Evolutionary conservation across 2,888 invertebrate species (phyloP).

Genomic region (Encarsia formosa): DNA sequence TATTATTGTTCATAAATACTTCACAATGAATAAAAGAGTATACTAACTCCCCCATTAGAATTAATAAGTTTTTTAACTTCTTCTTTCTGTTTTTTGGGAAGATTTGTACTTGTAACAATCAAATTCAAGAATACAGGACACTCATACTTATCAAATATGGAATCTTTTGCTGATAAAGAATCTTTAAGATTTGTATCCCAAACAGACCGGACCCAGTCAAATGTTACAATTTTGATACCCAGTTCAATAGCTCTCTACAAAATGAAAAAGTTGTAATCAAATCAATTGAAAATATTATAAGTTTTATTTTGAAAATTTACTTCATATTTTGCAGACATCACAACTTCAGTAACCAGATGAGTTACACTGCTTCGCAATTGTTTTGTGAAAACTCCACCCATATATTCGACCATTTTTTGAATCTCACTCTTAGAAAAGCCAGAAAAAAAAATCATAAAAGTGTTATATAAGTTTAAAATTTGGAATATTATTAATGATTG

Average conservation of each 20-base stretch:
- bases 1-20: not conserved
- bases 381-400: conserved; percentile 71
- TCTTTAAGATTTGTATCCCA: conserved; percentile 69
- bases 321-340: conserved; percentile 73
- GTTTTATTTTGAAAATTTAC: no score
- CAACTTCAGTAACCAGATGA: conserved; percentile 76
- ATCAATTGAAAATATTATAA: conserved; percentile 13
- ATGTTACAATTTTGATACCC: conserved; percentile 66
- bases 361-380: conserved; percentile 67
- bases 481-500: conserved; percentile 3
- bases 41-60: conserved; percentile 64
- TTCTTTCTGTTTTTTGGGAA: conserved; percentile 61
- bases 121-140: conserved; percentile 76
- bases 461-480: not conserved
- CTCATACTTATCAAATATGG: conserved; percentile 59
- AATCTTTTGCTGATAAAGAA: conserved; percentile 62
- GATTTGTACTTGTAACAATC: conserved; percentile 74
- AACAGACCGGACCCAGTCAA: conserved; percentile 75
- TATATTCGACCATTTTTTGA: conserved; percentile 63
- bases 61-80: conserved; percentile 65
- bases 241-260: conserved; percentile 65
- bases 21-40: not conserved
- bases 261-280: not conserved
- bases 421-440: conserved; percentile 55
- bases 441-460: conserved; percentile 5